Percentiles rank a stretch among this genome's conserved stretches.
Evolutionary conservation across 2,797 vertebrate genomes (phyloP).

Genomic region (Sebastolobus alascanus): DNA sequence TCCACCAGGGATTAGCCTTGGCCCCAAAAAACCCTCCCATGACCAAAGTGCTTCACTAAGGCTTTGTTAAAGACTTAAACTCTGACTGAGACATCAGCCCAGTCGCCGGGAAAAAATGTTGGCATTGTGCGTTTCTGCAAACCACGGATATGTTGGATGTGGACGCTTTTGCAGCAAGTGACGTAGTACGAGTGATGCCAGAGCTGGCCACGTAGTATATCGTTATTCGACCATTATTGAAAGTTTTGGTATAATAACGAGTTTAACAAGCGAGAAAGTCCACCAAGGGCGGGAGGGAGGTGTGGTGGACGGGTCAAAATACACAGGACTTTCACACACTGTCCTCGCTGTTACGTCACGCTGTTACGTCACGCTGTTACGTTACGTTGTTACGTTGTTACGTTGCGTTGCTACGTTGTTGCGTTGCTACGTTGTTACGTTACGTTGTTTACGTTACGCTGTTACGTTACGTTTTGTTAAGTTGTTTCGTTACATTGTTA

Average conservation of each 20-base stretch:
- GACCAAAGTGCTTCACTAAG: slow-evolving; percentile 30
- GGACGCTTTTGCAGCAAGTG: background rate
- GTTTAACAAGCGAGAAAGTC: too few species aligned
- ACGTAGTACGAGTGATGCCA: background rate
- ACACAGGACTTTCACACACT: too few species aligned
- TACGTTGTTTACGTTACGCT: too few species aligned
- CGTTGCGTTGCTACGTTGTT: too few species aligned
- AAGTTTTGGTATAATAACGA: background rate
- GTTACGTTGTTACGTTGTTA: too few species aligned
- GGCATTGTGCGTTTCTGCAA: background rate
- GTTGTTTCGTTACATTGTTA: too few species aligned
- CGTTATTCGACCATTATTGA: background rate
- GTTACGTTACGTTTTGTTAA: too few species aligned
- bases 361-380: too few species aligned
- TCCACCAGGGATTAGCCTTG: slow-evolving; percentile 20
- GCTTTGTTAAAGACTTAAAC: slow-evolving; percentile 25
- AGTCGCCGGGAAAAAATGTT: background rate
- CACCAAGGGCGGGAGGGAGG: too few species aligned
- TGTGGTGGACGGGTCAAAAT: too few species aligned
- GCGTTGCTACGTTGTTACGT: too few species aligned
- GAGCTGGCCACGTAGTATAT: background rate
- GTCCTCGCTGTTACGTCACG: too few species aligned
- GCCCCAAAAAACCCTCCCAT: background rate
- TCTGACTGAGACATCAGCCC: slow-evolving; percentile 7
- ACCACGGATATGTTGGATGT: background rate